Percentiles rank a stretch among this genome's conserved stretches.
Conservation (phyloP, 1,140 invertebrate genomes). For the Euura saliciscinereae region DNA sequence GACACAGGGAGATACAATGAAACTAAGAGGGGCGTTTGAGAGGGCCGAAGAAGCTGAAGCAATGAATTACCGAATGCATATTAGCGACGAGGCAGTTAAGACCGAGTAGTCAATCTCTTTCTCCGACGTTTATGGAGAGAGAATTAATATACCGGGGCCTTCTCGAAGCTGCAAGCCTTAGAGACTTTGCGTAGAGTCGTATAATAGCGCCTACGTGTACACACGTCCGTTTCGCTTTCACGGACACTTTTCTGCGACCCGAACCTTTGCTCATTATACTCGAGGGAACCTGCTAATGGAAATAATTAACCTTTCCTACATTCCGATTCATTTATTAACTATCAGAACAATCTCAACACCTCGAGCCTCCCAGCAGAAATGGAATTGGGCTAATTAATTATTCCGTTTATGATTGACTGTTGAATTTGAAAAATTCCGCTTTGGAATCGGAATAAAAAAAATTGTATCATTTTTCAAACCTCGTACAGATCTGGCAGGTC, state of each 20-base stretch:
- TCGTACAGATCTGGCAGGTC: no score
- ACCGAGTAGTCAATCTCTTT: slow-evolving; percentile 58
- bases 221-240: neutral
- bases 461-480: no score
- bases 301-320: no score
- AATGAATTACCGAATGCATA: slow-evolving; percentile 54
- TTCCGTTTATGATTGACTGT: no score
- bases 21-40: slow-evolving; percentile 33
- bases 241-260: neutral
- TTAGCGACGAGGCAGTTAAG: slow-evolving; percentile 58
- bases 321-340: no score
- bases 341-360: no score
- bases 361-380: no score
- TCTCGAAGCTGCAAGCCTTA: slow-evolving; percentile 38
- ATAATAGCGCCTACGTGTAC: neutral
- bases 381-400: no score
- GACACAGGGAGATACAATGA: slow-evolving; percentile 23
- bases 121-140: slow-evolving; percentile 58
- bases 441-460: no score
- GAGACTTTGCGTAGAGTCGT: no score
- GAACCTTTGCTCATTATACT: neutral
- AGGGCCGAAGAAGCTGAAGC: neutral
- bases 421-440: no score
- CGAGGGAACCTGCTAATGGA: no score
- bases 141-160: slow-evolving; percentile 60